phyloP scores from a whole-genome alignment of 2,888 invertebrate species.

The Cosmorhoe ocellata region DNA sequence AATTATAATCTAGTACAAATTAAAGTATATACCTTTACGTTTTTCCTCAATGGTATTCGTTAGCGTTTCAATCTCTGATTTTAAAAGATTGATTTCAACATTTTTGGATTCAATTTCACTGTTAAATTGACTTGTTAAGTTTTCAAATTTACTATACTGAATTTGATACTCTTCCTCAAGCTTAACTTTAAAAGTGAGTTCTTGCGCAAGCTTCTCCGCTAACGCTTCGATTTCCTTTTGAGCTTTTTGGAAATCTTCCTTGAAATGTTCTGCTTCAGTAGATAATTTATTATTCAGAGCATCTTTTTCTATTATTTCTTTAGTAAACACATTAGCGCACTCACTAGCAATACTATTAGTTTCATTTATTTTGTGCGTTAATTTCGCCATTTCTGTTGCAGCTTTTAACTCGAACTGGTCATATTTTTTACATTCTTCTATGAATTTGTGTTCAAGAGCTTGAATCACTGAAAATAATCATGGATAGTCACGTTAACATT shows the following conservation, averaged over 20 bases:
- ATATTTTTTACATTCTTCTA: constrained; percentile 44
- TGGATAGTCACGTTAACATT: too few species aligned
- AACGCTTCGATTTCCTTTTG: constrained; percentile 38
- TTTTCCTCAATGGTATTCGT: constrained; percentile 41
- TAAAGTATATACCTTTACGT: constrained; percentile 42
- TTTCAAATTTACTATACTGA: constrained; percentile 40
- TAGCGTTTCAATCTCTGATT: constrained; percentile 31
- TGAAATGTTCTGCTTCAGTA: constrained; percentile 41
- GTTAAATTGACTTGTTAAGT: constrained; percentile 37
- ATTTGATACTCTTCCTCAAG: constrained; percentile 49
- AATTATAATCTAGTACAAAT: too few species aligned
- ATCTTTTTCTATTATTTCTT: constrained; percentile 41
- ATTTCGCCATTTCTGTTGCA: constrained; percentile 42
- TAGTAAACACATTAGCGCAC: constrained; percentile 18
- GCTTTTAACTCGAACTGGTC: constrained; percentile 42
- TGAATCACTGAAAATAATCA: constrained; percentile 46
- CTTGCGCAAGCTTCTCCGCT: constrained; percentile 39
- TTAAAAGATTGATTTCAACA: constrained; percentile 32
- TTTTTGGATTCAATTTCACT: constrained; percentile 40
- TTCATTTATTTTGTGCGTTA: constrained; percentile 46
- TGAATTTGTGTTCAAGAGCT: constrained; percentile 40
- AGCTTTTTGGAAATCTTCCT: constrained; percentile 35
- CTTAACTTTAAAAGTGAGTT: constrained; percentile 38
- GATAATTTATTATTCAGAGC: constrained; percentile 39
- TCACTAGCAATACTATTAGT: constrained; percentile 29